Base-by-base conservation (phyloP, 2,888 invertebrate genomes). In the Tenodera sinensis region DNA sequence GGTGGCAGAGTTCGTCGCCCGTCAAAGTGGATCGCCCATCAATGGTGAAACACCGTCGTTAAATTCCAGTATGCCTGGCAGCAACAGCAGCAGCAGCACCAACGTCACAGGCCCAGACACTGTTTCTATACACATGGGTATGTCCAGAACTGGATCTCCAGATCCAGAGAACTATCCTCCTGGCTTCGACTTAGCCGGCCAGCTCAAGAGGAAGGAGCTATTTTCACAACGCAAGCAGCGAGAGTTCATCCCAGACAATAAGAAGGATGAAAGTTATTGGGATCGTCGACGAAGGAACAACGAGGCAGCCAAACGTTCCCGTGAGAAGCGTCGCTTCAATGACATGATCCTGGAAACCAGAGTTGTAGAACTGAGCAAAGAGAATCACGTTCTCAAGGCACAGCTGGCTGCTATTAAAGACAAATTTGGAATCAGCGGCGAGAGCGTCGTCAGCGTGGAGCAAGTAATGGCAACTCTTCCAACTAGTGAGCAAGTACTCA, bases 191-290 rank as follows among this genome's bases (percentile, higher is more conserved):
- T 94, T 94, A 92, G 92, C 92, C 83, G 92, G 93, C 4, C 93
- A 94, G 90, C 89, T 93, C 89, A 95, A 84, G 88, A 89, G 90
- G 54, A 98, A 98, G 92, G 98, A 98, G 91, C 95, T 97, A 92
- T 97, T 98, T 93, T 97, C 97, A 1, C 97, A 97, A 92, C 96
- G 98, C 92, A 99, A 99, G 93, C 98, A 98, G 92, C 95, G 99
- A 25, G 98, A 99, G 93, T 99, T 99, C 93, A 99, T 98, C 91
- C 99, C 99, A 0, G 99, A 99, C 93, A 97, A 96, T 93, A 98
- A 98, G 93, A 99, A 99, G 93, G 99, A 99, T 92, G 98, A 98
- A 92, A 98, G 97, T 92, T 99, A 99, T 93, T 99, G 99, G 99
- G 98, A 99, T 93, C 96, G 99, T 89, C 95, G 99, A 89, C 95